A percentile compares a stretch with the other conserved stretches of the same genome.
Evolutionary conservation across 1,140 invertebrate genomes (phyloP).

Genomic region (Asbolus verrucosus): DNA sequence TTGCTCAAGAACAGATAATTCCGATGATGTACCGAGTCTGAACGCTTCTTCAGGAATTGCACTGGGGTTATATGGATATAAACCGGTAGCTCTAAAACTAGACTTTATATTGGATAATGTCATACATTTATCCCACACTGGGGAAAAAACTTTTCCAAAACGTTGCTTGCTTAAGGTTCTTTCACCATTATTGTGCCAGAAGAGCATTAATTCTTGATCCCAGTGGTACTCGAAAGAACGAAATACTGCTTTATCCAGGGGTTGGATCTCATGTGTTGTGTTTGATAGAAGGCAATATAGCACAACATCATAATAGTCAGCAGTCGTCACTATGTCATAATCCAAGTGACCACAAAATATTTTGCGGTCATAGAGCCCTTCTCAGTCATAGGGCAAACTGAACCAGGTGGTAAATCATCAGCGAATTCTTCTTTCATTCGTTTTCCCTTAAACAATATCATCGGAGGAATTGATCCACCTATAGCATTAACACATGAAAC

Average conservation of each 20-base stretch:
- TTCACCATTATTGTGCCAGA: background rate
- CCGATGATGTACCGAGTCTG: conserved; percentile 51
- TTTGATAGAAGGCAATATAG: conserved; percentile 63
- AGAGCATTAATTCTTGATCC: conserved; percentile 58
- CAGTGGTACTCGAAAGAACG: conserved; percentile 60
- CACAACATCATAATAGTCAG: conserved; percentile 58
- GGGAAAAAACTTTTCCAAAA: conserved; percentile 56
- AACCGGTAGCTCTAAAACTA: conserved; percentile 59
- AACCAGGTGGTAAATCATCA: no score
- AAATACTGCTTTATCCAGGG: conserved; percentile 62
- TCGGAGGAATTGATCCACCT: no score
- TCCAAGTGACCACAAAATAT: conserved; percentile 64
- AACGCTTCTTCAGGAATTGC: conserved; percentile 60
- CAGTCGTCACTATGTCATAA: conserved; percentile 53
- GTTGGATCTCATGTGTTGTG: conserved; percentile 64
- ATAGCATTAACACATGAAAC: no score
- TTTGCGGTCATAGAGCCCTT: no score
- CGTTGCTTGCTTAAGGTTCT: background rate
- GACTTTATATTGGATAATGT: conserved; percentile 53
- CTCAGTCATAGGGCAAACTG: no score
- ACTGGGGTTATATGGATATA: conserved; percentile 57
- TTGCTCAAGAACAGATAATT: background rate
- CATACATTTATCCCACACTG: conserved; percentile 59
- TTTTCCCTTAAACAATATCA: no score
- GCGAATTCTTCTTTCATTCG: no score